phyloP scores from a whole-genome alignment of 2,113 vertebrate genomes.

The Neoarius graeffei region DNA sequence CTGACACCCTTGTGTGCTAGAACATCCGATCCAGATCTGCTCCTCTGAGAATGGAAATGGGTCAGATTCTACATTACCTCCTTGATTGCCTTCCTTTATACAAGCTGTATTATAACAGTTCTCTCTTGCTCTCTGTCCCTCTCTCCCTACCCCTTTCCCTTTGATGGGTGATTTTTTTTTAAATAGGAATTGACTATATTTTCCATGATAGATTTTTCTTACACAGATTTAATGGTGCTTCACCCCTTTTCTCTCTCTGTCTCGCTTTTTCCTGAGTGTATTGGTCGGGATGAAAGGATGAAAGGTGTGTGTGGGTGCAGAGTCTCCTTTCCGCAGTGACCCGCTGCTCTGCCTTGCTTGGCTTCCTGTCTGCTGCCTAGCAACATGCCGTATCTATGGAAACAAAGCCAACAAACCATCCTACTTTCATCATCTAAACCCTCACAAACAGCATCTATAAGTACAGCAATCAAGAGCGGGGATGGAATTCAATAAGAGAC shows the following conservation, averaged over 20 bases:
- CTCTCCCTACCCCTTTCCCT: background rate
- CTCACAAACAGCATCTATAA: conserved; percentile 69
- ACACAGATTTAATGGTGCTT: conserved; percentile 27
- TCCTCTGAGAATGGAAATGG: conserved; percentile 38
- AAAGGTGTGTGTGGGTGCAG: conserved; percentile 69
- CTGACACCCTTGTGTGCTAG: conserved; percentile 31
- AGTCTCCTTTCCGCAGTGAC: conserved; percentile 69
- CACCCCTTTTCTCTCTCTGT: conserved; percentile 18
- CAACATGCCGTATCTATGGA: conserved; percentile 75
- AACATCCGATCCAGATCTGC: conserved; percentile 41
- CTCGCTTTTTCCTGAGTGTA: conserved; percentile 47
- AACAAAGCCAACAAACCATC: conserved; percentile 76
- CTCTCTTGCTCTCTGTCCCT: background rate
- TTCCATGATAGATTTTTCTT: conserved; percentile 5
- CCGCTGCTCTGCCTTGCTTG: conserved; percentile 67
- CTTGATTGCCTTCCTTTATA: conserved; percentile 24
- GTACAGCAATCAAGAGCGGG: conserved; percentile 63
- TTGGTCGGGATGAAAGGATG: conserved; percentile 58
- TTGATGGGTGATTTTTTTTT: background rate
- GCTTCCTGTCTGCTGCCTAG: conserved; percentile 72
- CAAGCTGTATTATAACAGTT: conserved; percentile 7
- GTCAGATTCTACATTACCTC: conserved; percentile 29
- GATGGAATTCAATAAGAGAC: conserved; percentile 50
- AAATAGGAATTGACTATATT: background rate
- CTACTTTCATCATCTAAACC: conserved; percentile 64